Evolutionary conservation across 2,113 vertebrate species (phyloP).

Genomic region (Tachycineta bicolor): DNA sequence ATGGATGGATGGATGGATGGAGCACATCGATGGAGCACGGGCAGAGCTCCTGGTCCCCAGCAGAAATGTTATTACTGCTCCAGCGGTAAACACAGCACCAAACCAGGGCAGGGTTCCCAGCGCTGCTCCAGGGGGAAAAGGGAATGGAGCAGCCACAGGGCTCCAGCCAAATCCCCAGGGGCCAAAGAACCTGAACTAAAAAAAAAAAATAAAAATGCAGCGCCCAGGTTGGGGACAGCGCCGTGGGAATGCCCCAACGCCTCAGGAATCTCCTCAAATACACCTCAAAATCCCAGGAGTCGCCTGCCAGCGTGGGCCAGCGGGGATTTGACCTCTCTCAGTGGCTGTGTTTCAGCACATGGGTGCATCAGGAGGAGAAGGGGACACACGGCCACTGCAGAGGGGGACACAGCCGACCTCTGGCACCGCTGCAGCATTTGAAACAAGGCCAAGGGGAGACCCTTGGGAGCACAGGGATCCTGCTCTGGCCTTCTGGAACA

Average conservation of each 20-base stretch:
- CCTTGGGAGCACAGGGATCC: background rate
- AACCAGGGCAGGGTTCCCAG: background rate
- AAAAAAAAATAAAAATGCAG: background rate
- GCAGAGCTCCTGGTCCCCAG: background rate
- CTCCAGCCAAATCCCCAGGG: fast-evolving
- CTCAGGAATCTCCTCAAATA: background rate
- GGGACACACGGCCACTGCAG: background rate
- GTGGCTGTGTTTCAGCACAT: fast-evolving
- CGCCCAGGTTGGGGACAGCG: background rate
- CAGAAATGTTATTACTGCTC: background rate
- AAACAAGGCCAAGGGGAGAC: background rate
- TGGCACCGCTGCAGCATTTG: background rate
- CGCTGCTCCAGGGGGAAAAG: fast-evolving
- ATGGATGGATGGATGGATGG: background rate
- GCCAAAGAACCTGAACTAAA: background rate
- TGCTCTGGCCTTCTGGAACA: background rate
- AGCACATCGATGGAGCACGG: background rate
- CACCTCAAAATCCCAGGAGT: background rate
- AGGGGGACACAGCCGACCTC: background rate
- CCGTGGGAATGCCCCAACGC: too few species aligned
- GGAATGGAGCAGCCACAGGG: fast-evolving
- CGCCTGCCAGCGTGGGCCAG: background rate
- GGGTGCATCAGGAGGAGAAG: background rate
- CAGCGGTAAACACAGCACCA: background rate
- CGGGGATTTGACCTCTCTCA: background rate